Base-by-base conservation (phyloP, 2,113 vertebrate genomes). In the Procavia capensis region DNA sequence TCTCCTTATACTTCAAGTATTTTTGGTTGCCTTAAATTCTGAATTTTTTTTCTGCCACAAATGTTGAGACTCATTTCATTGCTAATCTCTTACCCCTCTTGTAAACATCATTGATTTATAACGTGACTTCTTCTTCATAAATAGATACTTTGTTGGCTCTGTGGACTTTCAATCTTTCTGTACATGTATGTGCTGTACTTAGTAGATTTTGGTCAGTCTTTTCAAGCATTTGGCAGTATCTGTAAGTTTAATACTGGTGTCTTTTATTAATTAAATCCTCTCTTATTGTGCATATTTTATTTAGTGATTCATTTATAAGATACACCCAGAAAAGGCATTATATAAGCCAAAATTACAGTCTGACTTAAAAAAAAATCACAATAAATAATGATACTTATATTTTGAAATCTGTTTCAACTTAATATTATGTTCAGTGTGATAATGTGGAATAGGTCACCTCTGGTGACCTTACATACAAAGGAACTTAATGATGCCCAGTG, bases 401-500 rank as follows among this genome's bases (percentile, higher is more conserved):
- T 93, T 90, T 81, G 91, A 86, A 94, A 87, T 85, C 6, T 88
- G 4, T 16, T 86, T 93, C 29, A 76, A 45, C 1, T 89, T 43
- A 75, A 3, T 63, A 72, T 82, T 78, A 10, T 31, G 66, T 83
- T 81, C 36, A 92, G 7, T 41, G 17, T 70, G 25, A 20, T 66
- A 78, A 79, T 79, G 10, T 31, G 13, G 5, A 3, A 31, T 11
- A 66, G 31, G 16, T 13, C 29, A 66, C 14, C 34, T 14, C 3
- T 34, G 16, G 63, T 1, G 63, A 31, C 31, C 29, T 17, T 66
- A 14, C 34, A 13, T 66, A 66, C 11, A 34, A 66, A 29, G 16
- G 31, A 34, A 31, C 29, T 13, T 54, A 34, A 34, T 22, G 57
- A 59, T 59, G 57, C 57, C 57, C 20, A 24, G 57, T 20, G 19